A percentile compares a stretch with the other conserved stretches of the same genome.
phyloP scores from a whole-genome alignment of 2,113 vertebrate species.

The Epinephelus lanceolatus region DNA sequence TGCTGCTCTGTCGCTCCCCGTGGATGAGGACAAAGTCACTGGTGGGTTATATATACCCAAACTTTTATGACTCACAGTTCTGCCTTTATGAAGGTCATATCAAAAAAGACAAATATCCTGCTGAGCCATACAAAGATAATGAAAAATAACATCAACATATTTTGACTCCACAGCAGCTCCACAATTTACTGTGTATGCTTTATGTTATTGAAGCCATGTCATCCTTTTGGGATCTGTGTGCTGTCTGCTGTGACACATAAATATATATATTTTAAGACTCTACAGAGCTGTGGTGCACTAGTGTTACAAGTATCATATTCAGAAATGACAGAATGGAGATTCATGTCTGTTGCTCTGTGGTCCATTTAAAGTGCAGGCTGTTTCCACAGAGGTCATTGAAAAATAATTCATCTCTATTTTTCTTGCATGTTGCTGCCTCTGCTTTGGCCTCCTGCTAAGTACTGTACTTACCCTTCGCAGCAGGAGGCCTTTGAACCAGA shows the following conservation, averaged over 20 bases:
- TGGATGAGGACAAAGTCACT: neutral
- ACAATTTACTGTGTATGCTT: neutral
- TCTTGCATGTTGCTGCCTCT: neutral
- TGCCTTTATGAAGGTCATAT: neutral
- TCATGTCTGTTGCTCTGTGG: no score
- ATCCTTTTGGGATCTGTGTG: neutral
- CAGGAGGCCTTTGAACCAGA: slow-evolving; percentile 40
- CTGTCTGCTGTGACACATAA: neutral
- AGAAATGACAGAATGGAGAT: neutral
- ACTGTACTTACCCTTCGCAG: slow-evolving; percentile 19
- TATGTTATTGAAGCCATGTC: neutral
- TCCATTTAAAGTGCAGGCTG: neutral
- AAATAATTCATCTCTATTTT: neutral
- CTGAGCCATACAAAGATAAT: neutral
- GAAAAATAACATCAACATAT: neutral
- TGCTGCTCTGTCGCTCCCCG: neutral
- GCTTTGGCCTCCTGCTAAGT: slow-evolving; percentile 21
- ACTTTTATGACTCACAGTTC: neutral
- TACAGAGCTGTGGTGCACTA: no score
- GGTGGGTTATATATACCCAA: neutral
- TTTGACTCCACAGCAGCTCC: neutral
- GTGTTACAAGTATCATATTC: neutral
- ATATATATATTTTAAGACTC: neutral
- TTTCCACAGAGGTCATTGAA: neutral
- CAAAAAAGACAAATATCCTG: neutral